Percentiles rank a stretch among this genome's conserved stretches.
These are phyloP conservation scores for Anthoscopus minutus DNA, from an alignment of 2,113 vertebrate species.

Conservation along the genomic window DNA sequence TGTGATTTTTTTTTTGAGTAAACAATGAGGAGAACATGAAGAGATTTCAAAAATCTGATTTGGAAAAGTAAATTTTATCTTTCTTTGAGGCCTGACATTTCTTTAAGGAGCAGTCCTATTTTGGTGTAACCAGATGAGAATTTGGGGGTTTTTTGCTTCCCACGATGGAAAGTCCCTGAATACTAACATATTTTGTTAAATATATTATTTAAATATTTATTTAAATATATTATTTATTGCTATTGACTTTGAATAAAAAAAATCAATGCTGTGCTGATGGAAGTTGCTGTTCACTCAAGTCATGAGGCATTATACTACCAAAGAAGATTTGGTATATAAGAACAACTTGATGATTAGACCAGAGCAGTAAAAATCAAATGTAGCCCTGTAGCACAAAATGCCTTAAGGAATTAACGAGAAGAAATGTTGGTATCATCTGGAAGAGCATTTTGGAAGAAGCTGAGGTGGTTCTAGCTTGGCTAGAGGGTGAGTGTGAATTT, in stretches of 20 bases:
- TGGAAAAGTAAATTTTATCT: not conserved
- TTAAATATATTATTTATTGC: not conserved
- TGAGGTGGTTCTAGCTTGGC: not conserved
- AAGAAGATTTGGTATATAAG: not conserved
- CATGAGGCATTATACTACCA: not conserved
- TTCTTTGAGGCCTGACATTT: not conserved
- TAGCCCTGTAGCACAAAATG: not conserved
- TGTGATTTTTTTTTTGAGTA: not conserved
- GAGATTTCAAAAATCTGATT: not conserved
- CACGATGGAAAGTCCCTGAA: not conserved
- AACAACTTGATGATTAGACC: not conserved
- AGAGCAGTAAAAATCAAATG: not conserved
- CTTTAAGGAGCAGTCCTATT: not conserved
- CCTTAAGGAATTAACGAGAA: not conserved
- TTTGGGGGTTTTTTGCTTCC: not conserved
- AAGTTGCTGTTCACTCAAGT: not conserved
- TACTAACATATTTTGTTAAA: not conserved
- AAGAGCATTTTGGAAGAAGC: not conserved
- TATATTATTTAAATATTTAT: not conserved
- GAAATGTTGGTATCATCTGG: not conserved
- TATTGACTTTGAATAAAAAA: not conserved
- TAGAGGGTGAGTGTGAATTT: not conserved
- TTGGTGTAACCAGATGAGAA: not conserved
- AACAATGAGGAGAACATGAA: not conserved
- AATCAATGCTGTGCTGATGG: not conserved